phyloP scores from a whole-genome alignment of 2,113 vertebrate genomes.

The Centropus unirufus region DNA sequence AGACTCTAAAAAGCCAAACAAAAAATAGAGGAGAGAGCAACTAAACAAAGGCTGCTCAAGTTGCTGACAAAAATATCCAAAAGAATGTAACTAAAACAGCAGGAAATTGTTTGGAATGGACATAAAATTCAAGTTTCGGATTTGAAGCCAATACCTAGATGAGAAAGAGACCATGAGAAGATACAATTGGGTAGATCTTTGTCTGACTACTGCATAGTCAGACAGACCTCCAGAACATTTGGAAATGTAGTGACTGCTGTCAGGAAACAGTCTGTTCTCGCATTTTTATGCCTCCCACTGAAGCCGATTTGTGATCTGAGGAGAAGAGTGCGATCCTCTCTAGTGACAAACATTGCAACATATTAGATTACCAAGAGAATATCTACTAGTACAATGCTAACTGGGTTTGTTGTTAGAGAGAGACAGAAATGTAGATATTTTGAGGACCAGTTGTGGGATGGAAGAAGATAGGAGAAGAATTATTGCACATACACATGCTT shows the following conservation, averaged over 20 bases:
- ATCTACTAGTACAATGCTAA: neutral
- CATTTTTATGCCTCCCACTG: neutral
- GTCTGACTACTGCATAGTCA: neutral
- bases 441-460: neutral
- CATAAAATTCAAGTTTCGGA: neutral
- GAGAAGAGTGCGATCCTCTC: neutral
- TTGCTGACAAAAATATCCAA: neutral
- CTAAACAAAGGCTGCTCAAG: neutral
- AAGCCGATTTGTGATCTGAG: neutral
- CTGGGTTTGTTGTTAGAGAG: neutral
- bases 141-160: neutral
- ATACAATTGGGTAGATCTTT: neutral
- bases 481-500: neutral
- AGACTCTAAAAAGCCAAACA: neutral
- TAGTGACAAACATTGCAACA: neutral
- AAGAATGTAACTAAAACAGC: neutral
- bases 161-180: neutral
- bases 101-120: neutral
- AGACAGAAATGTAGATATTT: neutral
- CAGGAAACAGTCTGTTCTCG: neutral
- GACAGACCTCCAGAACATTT: neutral
- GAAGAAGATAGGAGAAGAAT: neutral
- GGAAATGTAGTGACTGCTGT: neutral
- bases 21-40: neutral
- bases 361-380: neutral